These are phyloP conservation scores for Pantelozetes paolii DNA, from an alignment of 2,888 invertebrate species.

Conservation along the genomic window DNA sequence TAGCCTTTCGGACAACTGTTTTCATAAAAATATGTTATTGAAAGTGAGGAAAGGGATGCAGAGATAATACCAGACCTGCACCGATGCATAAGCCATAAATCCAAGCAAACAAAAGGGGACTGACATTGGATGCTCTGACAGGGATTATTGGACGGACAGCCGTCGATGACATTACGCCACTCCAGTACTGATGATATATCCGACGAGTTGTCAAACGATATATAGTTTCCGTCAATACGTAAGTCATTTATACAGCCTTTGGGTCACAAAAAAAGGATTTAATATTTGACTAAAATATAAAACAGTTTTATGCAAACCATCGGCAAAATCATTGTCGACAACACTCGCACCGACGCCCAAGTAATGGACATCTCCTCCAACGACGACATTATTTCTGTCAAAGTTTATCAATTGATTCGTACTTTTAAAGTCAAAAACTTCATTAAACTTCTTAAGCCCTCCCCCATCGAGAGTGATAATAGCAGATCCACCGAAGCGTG, in stretches of 20 bases:
- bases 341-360: slow-evolving; percentile 10
- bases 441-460: slow-evolving; percentile 51
- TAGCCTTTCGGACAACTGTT: slow-evolving; percentile 86
- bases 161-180: slow-evolving; percentile 75
- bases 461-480: slow-evolving; percentile 54
- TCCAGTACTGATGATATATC: slow-evolving; percentile 64
- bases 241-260: slow-evolving; percentile 57
- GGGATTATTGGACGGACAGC: slow-evolving; percentile 31
- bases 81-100: slow-evolving; percentile 33
- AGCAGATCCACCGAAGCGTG: slow-evolving; percentile 52
- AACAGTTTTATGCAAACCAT: slow-evolving; percentile 25
- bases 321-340: slow-evolving; percentile 26
- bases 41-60: neutral
- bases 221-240: slow-evolving; percentile 53
- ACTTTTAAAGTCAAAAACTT: slow-evolving; percentile 44
- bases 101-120: slow-evolving; percentile 26
- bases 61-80: slow-evolving; percentile 30
- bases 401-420: slow-evolving; percentile 46
- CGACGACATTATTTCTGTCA: slow-evolving; percentile 46
- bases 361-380: slow-evolving; percentile 45
- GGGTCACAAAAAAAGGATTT: neutral
- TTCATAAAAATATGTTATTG: neutral
- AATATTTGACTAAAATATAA: neutral
- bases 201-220: slow-evolving; percentile 52
- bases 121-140: slow-evolving; percentile 20